Base-by-base conservation (phyloP, 1,140 invertebrate genomes). In the Aphelinus certus region DNA sequence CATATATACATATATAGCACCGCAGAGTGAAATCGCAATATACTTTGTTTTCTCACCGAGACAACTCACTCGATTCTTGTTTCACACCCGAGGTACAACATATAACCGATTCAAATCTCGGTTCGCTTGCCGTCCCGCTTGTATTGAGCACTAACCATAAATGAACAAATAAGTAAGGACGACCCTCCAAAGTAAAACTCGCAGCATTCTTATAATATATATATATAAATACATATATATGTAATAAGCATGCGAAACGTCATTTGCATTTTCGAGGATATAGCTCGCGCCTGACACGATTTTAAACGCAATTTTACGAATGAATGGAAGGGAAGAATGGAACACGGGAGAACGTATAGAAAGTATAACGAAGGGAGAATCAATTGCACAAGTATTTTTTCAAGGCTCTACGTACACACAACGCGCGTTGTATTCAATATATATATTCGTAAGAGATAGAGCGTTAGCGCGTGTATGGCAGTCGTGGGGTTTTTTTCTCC, bases 351-450 rank as follows among this genome's bases (percentile, higher is more conserved):
- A 26, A 26, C 26, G 26, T 26, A 46, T 67, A 7, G 62, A 7
- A 26, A 66, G 49, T 65, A 61, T 68, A 68, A 68, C 3, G 53
- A 55, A 55, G 56, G 60, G 49, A 66, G 43, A 75, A 75, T 69
- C 51, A 69, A 75, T 75, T 75, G 66, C 72, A 68, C 58, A 74
- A 68, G 55, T 74, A 69, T 75, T 75, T 75, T 69, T 69, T 69
- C 49, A 69, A 75, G n/a, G 51, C 51, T 75, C 60, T 10, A 63
- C 49, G 45, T 69, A 55, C 73, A 63, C 47, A 69, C 61, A 10
- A 60, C 47, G 67, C 43, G 53, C 63, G n/a, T 61, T 61, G 55
- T 66, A 58, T 58, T 58, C 51, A 53, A 53, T 66, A 63, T 63
- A 63, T 63, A 66, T 61, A 73, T 67, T 60, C 51, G 7, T 60